Percentiles rank a stretch among this genome's conserved stretches.
Evolutionary conservation across 2,113 vertebrate species (phyloP).

Genomic region (Dasyprocta punctata): DNA sequence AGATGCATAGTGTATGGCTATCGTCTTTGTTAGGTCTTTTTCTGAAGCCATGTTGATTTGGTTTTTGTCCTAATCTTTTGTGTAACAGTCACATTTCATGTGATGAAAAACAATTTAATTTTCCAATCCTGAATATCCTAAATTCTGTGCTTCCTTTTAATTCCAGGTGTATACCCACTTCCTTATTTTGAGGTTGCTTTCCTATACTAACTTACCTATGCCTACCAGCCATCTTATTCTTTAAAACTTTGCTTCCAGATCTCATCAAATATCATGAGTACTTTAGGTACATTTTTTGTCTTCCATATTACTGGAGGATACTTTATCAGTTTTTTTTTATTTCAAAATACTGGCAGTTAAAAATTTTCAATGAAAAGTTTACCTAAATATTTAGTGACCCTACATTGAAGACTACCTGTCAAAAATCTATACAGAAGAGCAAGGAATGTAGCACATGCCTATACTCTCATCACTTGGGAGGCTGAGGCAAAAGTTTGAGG

Average conservation of each 20-base stretch:
- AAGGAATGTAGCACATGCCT: background rate
- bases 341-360: background rate
- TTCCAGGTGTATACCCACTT: background rate
- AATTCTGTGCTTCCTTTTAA: background rate
- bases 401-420: background rate
- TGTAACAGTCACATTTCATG: conserved; percentile 31
- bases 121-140: background rate
- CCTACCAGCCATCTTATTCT: background rate
- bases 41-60: background rate
- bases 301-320: background rate
- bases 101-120: conserved; percentile 8
- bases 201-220: background rate
- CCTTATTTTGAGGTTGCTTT: conserved; percentile 4
- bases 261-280: background rate
- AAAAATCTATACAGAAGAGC: background rate
- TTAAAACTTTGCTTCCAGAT: conserved; percentile 25
- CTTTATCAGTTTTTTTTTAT: background rate
- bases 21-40: background rate
- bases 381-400: background rate
- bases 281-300: background rate
- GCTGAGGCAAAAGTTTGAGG: background rate
- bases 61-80: background rate
- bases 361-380: background rate
- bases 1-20: no score
- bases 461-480: background rate